phyloP scores from a whole-genome alignment of 2,113 vertebrate genomes.

The Nycticebus coucang region DNA sequence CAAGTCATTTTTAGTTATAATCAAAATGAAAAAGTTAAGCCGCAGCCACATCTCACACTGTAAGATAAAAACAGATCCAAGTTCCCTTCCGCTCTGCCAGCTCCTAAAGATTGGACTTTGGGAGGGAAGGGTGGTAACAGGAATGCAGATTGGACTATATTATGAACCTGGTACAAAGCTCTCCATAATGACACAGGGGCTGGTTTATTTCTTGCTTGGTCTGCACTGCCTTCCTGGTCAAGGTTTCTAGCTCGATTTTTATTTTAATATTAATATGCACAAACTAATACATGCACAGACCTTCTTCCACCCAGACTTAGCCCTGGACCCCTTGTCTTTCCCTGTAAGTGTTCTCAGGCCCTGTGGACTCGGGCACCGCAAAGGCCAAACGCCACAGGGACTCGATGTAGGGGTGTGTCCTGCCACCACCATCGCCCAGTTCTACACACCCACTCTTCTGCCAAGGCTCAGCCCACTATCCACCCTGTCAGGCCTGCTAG shows the following conservation, averaged over 20 bases:
- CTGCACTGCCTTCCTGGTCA: not conserved
- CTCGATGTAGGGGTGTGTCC: not conserved
- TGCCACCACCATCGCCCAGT: too few species aligned
- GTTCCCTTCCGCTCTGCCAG: not conserved
- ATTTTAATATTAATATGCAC: not conserved
- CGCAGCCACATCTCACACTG: not conserved
- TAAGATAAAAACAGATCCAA: constrained; percentile 49
- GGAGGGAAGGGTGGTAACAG: not conserved
- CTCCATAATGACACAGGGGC: not conserved
- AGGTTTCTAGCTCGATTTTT: not conserved
- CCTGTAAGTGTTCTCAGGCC: not conserved
- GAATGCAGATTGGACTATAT: not conserved
- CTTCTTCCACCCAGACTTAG: not conserved
- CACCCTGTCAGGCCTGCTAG: too few species aligned
- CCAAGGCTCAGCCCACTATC: not conserved
- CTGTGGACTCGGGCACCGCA: not conserved
- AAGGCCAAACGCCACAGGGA: not conserved
- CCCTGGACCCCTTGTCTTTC: not conserved
- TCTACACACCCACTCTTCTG: not conserved
- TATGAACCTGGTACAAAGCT: too few species aligned
- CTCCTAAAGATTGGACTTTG: not conserved
- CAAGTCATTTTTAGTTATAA: constrained; percentile 65
- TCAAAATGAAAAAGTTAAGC: constrained; percentile 61
- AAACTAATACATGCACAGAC: not conserved
- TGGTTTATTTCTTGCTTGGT: not conserved